Base-by-base conservation (phyloP, 1,140 invertebrate species). In the Meloidogyne hapla region DNA sequence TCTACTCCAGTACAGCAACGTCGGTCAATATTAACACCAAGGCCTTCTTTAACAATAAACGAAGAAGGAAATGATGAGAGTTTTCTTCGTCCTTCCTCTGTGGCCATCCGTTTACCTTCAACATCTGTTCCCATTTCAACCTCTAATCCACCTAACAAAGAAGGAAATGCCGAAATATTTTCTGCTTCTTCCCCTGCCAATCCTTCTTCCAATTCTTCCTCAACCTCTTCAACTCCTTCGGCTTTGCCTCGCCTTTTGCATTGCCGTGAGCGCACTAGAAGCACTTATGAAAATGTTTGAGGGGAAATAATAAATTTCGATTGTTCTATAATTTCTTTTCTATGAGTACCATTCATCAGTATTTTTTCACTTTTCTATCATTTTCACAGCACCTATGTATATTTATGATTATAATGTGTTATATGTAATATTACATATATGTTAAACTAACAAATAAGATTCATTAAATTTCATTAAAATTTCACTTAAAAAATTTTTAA, bases 281-380 rank as follows among this genome's bases (percentile, higher is more conserved):
- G 69, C 10, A 66, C 40, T 25, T 45, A 71, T 66, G 40, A 71
- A 33, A 71, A 71, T 71, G 69, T 71, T 71, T 71, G 28, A 71
- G 21, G 21, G 12, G 68, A 12, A 69, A 28, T 45, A 23, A 13
- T 23, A 10, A 1, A 69, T 64, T n/a, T n/a, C n/a, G n/a, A n/a
- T n/a, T n/a, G n/a, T n/a, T n/a, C n/a, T 69, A 21, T 10, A 23
- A 23, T 21, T 23, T 23, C 26, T 69, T 28, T 69, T 28, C 10
- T 64, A n/a, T n/a, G n/a, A n/a, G n/a, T n/a, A n/a, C n/a, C n/a
- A n/a, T n/a, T n/a, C n/a, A n/a, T n/a, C n/a, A n/a, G n/a, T n/a
- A n/a, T n/a, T n/a, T 23, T 23, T 28, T 21, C 68, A 23, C 68
- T 21, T 33, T n/a, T n/a, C n/a, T n/a, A n/a, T n/a, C n/a, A n/a